Evolutionary conservation across 2,113 vertebrate species (phyloP).

Genomic region (Manacus vitellinus): DNA sequence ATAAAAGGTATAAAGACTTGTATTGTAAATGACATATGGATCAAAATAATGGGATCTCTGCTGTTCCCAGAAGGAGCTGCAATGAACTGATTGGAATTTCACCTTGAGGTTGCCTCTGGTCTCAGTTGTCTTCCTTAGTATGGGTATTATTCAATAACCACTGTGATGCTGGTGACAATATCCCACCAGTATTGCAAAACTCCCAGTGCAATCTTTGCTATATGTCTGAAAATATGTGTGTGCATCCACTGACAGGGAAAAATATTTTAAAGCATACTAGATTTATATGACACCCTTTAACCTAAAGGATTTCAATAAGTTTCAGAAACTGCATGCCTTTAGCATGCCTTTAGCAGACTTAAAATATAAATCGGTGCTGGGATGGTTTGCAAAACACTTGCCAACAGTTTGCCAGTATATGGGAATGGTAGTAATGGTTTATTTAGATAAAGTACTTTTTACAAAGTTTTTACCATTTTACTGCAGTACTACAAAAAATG

Average conservation of each 20-base stretch:
- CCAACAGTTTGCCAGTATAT: neutral
- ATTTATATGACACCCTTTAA: neutral
- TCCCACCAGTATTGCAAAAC: neutral
- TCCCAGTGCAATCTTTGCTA: neutral
- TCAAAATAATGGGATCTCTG: constrained; percentile 11
- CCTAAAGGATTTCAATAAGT: neutral
- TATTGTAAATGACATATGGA: neutral
- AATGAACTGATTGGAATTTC: constrained; percentile 5
- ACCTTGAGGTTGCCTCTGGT: neutral
- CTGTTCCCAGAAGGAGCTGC: neutral
- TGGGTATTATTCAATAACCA: neutral
- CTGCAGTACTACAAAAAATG: neutral
- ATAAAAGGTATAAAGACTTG: neutral
- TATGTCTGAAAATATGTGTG: neutral
- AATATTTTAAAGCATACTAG: neutral
- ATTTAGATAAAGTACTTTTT: neutral
- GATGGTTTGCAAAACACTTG: neutral
- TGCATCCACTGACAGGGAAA: neutral
- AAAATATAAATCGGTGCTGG: neutral
- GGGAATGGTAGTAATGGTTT: neutral
- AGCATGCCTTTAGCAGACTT: neutral
- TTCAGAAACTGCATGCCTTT: neutral
- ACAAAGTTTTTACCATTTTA: neutral
- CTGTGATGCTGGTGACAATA: neutral
- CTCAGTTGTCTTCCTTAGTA: neutral